Evolutionary conservation across 1,140 invertebrate species (phyloP), one percentile per base, ranked within the genome.

Genomic region (Drosophila kurseongensis): DNA sequence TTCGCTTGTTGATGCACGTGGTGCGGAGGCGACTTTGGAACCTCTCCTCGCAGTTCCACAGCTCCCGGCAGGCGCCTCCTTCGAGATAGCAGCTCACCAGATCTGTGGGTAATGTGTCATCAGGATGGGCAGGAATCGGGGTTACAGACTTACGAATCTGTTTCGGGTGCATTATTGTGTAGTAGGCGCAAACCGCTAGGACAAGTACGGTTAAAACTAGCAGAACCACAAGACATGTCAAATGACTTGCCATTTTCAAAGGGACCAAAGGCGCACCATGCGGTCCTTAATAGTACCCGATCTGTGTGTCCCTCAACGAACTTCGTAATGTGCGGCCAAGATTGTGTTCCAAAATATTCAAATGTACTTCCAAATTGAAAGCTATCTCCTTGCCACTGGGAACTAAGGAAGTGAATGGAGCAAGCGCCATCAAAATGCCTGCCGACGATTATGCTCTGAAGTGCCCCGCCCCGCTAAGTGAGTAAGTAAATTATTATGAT

Each of bases 401-500:
- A 27, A 6, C 36, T 8, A 27, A 29, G 44, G n/a, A 44, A 35
- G 12, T 8, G 27, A 45, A 6, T 27, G 29, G 18, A 8, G 32
- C 12, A 8, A n/a, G 32, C 12, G 12, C 7, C 5, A 12, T 57
- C 42, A 27, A 45, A 60, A 35, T 12, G 36, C 38, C 18, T 6
- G 23, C 41, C 16, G 12, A 32, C 45, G 10, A 62, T 51, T 62
- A 41, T 50, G 59, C 38, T 56, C 36, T 59, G 16, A 29, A 32
- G 42, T 62, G 52, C 16, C 10, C 14, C 41, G 27, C 38, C 62
- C 52, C 40, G 41, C 45, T 82, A 86, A 88, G 71, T 83, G 76
- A 73, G 75, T 79, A 68, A 88, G 83, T 86, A 88, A 88, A 86
- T 86, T 88, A 86, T 77, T 83, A 80, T 88, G 72, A 86, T 88